phyloP scores from a whole-genome alignment of 2,113 vertebrate species.

The Tylochromis polylepis region DNA sequence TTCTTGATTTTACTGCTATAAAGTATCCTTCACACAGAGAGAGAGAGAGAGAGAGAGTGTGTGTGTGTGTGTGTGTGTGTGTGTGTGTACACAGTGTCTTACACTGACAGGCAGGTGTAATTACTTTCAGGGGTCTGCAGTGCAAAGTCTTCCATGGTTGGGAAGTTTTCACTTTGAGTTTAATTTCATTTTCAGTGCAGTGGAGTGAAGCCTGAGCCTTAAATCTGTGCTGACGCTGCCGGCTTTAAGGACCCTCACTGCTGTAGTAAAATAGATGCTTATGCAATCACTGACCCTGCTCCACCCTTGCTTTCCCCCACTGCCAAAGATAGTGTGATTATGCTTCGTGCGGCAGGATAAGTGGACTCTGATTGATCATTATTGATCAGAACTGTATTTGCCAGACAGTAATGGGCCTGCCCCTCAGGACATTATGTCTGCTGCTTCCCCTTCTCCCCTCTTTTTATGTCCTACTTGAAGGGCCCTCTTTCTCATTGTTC shows the following conservation, averaged over 20 bases:
- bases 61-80: not conserved
- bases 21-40: not conserved
- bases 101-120: not conserved
- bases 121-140: not conserved
- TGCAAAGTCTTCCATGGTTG: not conserved
- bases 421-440: slow-evolving; percentile 52
- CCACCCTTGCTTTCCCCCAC: not conserved
- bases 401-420: slow-evolving; percentile 49
- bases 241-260: not conserved
- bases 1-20: not conserved
- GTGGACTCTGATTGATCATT: slow-evolving; percentile 53
- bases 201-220: not conserved
- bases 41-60: not conserved
- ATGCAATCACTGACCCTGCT: slow-evolving; percentile 15
- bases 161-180: slow-evolving; percentile 28
- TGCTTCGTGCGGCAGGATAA: slow-evolving; percentile 24
- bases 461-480: slow-evolving; percentile 15
- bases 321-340: slow-evolving; percentile 30
- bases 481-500: not conserved
- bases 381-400: slow-evolving; percentile 62
- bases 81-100: not conserved
- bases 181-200: slow-evolving; percentile 27
- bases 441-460: not conserved
- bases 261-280: slow-evolving; percentile 9
- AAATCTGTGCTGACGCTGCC: slow-evolving; percentile 20